A percentile compares a stretch with the other conserved stretches of the same genome.
Evolutionary conservation across 1,140 invertebrate species (phyloP).

Genomic region (Spodoptera frugiperda): DNA sequence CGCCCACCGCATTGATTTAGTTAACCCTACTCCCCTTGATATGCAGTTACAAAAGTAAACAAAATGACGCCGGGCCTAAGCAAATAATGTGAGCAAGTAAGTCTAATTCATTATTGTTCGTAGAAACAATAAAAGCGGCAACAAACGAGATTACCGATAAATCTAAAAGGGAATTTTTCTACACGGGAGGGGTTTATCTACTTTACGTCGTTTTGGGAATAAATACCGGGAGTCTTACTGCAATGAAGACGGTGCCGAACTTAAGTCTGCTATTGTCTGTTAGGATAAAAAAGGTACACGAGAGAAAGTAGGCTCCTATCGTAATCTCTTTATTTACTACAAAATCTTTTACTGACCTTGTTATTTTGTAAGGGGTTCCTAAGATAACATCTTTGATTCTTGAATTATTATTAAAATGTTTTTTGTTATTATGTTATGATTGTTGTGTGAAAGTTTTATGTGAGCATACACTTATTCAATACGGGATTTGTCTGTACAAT

Average conservation of each 20-base stretch:
- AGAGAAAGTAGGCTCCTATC: conserved; percentile 56
- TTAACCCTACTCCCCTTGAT: conserved; percentile 70
- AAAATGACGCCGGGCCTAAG: conserved; percentile 72
- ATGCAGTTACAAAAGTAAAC: conserved; percentile 75
- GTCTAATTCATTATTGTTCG: conserved; percentile 79
- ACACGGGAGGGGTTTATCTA: conserved; percentile 67
- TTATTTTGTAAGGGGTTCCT: conserved; percentile 54
- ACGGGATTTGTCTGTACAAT: no score
- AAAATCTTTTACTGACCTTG: conserved; percentile 62
- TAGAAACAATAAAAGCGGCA: conserved; percentile 77
- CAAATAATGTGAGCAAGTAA: conserved; percentile 77
- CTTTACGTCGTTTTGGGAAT: conserved; percentile 74
- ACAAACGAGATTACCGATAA: conserved; percentile 74
- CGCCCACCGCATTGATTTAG: conserved; percentile 76
- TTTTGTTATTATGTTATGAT: neutral
- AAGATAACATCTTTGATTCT: conserved; percentile 32
- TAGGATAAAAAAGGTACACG: conserved; percentile 71
- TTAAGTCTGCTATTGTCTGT: conserved; percentile 74
- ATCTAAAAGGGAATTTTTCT: conserved; percentile 75
- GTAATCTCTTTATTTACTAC: conserved; percentile 75
- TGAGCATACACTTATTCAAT: no score
- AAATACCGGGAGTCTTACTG: conserved; percentile 65
- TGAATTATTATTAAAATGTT: conserved; percentile 42
- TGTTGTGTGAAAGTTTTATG: neutral
- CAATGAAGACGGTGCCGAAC: conserved; percentile 64